phyloP scores from a whole-genome alignment of 2,797 vertebrate genomes.

The Darevskia nairensis region DNA sequence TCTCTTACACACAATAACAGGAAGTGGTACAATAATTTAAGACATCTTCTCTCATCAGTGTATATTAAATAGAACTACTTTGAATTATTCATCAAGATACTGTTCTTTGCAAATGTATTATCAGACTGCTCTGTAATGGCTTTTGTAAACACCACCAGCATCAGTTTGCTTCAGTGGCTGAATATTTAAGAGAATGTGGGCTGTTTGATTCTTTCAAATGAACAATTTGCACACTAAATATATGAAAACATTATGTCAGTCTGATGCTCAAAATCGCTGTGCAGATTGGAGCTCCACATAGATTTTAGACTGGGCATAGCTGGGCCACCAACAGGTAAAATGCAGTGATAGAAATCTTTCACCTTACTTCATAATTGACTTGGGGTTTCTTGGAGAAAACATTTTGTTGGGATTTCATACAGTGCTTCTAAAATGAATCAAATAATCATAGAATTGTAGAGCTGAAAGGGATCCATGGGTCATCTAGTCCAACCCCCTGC shows the following conservation, averaged over 20 bases:
- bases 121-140: not conserved
- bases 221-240: not conserved
- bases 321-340: not conserved
- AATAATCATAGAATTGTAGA: too few species aligned
- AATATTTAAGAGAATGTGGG: not conserved
- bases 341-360: not conserved
- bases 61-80: not conserved
- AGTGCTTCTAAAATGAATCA: not conserved
- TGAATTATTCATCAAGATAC: constrained; percentile 4
- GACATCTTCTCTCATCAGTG: not conserved
- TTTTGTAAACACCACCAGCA: not conserved
- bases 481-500: not conserved
- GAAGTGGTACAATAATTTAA: not conserved
- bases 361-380: not conserved
- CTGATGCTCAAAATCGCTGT: not conserved
- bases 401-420: not conserved
- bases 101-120: not conserved
- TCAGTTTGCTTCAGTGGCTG: not conserved
- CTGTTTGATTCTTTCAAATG: not conserved
- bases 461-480: too few species aligned
- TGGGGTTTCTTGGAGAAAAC: not conserved
- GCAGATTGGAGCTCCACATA: not conserved
- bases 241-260: not conserved
- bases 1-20: not conserved
- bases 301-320: not conserved